Evolutionary conservation across 2,888 invertebrate genomes (phyloP), one percentile per base, ranked within the genome.

Genomic region (Macropis europaea): DNA sequence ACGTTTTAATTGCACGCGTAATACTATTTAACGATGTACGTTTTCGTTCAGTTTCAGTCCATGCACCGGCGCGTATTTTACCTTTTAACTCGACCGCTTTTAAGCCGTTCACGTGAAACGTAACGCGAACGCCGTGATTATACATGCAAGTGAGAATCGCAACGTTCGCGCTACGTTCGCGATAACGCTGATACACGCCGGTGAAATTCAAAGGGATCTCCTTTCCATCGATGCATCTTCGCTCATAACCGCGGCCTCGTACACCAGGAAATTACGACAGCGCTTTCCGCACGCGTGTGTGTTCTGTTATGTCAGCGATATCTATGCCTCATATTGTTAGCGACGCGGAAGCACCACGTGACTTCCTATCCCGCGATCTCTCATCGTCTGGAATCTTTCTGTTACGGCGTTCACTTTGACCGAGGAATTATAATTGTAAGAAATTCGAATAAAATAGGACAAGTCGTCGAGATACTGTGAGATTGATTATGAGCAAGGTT

Each of bases 1-100:
- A 76, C 61, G 70, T 67, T 77, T 79, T 80, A 82, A 83, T 78
- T 79, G 62, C 63, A 22, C 43, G 7, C 26, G 52, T 32, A 63
- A 66, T 47, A 34, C 11, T 48, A 22, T 42, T 47, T 53, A 43
- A 57, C 24, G 13, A 1, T 24, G 24, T 43, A 32, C 9, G 24
- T 24, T 47, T 28, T 4, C 19, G 32, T 45, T 26, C n/a, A 26
- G 17, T 26, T 54, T 45, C 22, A 47, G 53, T 19, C 19, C 3
- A 34, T 26, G n/a, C 15, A 13, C 3, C 9, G 5, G 3, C 45
- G 36, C 45, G 17, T 38, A 45, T 52, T 67, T 57, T 24, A 34
- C 34, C 6, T 5, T 40, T 53, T 43, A 32, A 28, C 45, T 30
- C 17, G 13, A 11, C 28, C 15, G 34, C 67, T 67, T 67, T 67